phyloP scores from a whole-genome alignment of 2,113 vertebrate genomes.

The Alethe diademata region DNA sequence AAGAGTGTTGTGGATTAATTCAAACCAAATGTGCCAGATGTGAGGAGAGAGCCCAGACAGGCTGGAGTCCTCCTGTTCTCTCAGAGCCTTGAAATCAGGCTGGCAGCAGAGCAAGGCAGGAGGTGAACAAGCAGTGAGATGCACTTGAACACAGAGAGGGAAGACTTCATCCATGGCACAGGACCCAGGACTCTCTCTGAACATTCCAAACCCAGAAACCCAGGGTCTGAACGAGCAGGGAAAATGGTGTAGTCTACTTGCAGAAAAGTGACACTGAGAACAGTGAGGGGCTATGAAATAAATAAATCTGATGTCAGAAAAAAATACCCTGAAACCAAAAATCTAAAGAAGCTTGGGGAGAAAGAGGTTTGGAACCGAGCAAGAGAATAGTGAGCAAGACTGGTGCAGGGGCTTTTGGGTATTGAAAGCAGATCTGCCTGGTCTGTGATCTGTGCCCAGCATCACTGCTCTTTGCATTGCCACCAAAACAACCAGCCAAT shows the following conservation, averaged over 20 bases:
- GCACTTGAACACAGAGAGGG: neutral
- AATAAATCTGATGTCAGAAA: neutral
- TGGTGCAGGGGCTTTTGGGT: neutral
- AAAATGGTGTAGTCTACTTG: rapidly evolving
- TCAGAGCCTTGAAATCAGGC: neutral
- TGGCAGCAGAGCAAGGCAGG: neutral
- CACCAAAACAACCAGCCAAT: neutral
- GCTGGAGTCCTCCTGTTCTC: neutral
- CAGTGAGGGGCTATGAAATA: neutral
- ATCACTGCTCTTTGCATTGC: rapidly evolving
- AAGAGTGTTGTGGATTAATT: neutral
- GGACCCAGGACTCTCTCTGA: neutral
- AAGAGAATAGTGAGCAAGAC: neutral
- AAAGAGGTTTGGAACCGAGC: neutral
- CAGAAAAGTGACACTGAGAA: neutral
- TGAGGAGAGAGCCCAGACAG: neutral
- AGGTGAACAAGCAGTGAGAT: neutral
- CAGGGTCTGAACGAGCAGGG: neutral
- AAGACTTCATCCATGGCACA: rapidly evolving
- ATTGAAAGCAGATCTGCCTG: neutral
- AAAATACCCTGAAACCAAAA: neutral
- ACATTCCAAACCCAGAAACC: neutral
- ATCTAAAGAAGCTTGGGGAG: neutral
- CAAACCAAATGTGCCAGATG: neutral
- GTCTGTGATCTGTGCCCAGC: neutral